Base-by-base conservation (phyloP, 37 sponge, comb jelly and placozoan species). In the Halisarca cf. caerulea region DNA sequence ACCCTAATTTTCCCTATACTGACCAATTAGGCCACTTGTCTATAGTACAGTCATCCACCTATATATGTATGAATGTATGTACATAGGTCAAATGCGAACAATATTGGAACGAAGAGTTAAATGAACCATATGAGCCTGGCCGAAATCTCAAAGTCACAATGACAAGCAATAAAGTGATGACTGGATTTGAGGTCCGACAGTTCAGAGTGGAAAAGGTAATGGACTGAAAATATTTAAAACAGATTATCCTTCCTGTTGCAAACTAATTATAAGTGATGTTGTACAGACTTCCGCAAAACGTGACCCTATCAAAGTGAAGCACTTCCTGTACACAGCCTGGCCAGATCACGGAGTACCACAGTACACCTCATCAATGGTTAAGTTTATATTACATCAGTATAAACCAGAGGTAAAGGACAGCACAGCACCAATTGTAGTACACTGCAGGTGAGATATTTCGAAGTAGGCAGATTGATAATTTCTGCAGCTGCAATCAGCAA, bases 311-410 rank as follows among this genome's bases (percentile, higher is more conserved):
- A n/a, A 9, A 40, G 77, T 74, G 77, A 74, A 74, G 45, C 77
- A 74, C 41, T 74, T 74, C 45, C 77, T 74, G 38, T 74, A 74
- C 77, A 74, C 77, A 74, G 77, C 44, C 45, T 74, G 77, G 77
- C 77, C 77, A 2, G 77, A 74, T 41, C 77, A 74, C 7, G 77
- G 77, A 36, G 77, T 74, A 40, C 77, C 77, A 36, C 42, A 74
- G 45, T 43, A 44, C 45, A 40, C 77, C 5, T 39, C 25, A 37
- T 40, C 77, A 20, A 74, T 74, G 21, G 42, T 40, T 24, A 17
- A 37, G 42, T 74, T 74, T 14, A 74, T 74, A n/a, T 21, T 33
- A 5, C 44, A 74, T 41, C 77, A 40, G 6, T 20, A 40, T 20
- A 74, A 37, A 40, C 77, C 77, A 44, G 77, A n/a, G 15, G 1